These are phyloP conservation scores for Eupristina koningsbergeri DNA, from an alignment of 1,140 invertebrate genomes.

Conservation along the genomic window DNA sequence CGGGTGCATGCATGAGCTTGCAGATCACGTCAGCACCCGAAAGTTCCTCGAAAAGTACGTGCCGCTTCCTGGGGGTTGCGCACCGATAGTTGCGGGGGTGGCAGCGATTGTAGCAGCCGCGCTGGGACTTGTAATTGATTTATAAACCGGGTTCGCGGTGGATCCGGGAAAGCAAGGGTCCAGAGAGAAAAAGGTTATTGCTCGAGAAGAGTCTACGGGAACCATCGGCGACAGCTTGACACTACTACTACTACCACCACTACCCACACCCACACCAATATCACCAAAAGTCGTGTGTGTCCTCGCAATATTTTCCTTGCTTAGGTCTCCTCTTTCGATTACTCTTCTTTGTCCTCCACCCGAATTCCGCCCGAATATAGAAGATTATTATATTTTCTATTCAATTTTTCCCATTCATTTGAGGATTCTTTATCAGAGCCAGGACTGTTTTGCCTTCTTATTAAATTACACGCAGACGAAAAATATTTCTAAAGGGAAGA, in stretches of 20 bases:
- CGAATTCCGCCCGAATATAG: too few relatives aligned
- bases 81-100: neutral
- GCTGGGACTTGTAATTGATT: conserved; percentile 70
- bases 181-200: conserved; percentile 40
- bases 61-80: conserved; percentile 61
- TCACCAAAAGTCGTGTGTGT: too few relatives aligned
- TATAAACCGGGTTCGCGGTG: conserved; percentile 62
- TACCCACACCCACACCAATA: neutral
- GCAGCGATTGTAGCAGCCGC: conserved; percentile 45
- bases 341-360: neutral
- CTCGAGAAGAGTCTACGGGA: neutral
- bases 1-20: conserved; percentile 62
- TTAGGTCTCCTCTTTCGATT: neutral
- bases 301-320: neutral
- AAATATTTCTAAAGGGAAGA: too few relatives aligned
- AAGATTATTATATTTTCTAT: too few relatives aligned
- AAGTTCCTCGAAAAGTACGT: conserved; percentile 67
- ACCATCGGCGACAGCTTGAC: conserved; percentile 31
- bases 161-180: conserved; percentile 52
- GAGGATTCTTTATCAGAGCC: too few relatives aligned
- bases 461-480: too few relatives aligned
- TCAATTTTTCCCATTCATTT: too few relatives aligned
- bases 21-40: conserved; percentile 68
- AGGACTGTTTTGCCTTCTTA: too few relatives aligned
- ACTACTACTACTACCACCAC: neutral